A percentile compares a stretch with the other conserved stretches of the same genome.
Conservation (phyloP, 2,888 invertebrate genomes). For the Napeogenes inachia region DNA sequence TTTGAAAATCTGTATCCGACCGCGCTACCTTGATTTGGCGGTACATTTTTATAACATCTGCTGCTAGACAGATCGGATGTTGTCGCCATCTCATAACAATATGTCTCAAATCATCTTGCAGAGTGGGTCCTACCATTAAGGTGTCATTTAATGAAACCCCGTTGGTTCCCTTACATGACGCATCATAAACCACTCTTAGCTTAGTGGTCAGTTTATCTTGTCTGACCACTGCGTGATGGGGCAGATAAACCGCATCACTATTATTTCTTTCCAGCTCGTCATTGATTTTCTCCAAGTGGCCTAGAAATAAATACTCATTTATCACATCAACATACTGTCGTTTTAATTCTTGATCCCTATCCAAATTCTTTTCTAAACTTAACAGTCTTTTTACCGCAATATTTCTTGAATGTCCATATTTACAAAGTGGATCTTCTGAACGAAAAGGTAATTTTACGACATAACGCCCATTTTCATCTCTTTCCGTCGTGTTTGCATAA, state of each 20-base stretch:
- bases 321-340: constrained; percentile 4
- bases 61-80: constrained; percentile 15
- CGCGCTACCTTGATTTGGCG: constrained; percentile 32
- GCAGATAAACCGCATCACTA: constrained; percentile 8
- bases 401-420: constrained; percentile 6
- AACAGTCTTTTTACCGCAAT: constrained; percentile 12
- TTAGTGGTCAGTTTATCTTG: no score
- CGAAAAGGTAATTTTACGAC: constrained; percentile 5
- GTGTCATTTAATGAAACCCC: constrained; percentile 26
- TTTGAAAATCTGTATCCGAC: constrained; percentile 32
- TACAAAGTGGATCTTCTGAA: constrained; percentile 2
- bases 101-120: constrained; percentile 26
- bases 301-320: no score
- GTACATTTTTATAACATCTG: constrained; percentile 41
- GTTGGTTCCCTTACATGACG: constrained; percentile 4
- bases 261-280: constrained; percentile 3
- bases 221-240: not conserved
- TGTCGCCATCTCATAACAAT: constrained; percentile 23
- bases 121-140: constrained; percentile 25
- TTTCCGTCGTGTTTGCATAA: no score
- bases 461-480: no score
- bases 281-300: constrained; percentile 3
- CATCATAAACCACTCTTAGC: no score
- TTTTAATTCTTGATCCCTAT: constrained; percentile 9
- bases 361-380: constrained; percentile 13